phyloP scores from a whole-genome alignment of 2,797 vertebrate genomes.

The Vipera latastei region DNA sequence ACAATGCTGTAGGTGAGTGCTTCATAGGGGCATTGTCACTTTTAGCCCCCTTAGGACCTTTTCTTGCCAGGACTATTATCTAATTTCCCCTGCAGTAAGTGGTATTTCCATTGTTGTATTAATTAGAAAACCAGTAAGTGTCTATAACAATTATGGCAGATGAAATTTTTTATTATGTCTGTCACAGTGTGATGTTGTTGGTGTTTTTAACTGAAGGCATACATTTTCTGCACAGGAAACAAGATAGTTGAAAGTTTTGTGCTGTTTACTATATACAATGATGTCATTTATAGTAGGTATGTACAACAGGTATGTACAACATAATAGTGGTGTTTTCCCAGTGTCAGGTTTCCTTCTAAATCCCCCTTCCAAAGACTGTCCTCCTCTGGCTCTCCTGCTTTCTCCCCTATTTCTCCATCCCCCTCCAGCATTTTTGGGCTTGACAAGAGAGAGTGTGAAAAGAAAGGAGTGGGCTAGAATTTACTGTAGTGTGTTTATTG shows the following conservation, averaged over 20 bases:
- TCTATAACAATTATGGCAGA: neutral
- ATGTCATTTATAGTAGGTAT: neutral
- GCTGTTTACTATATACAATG: neutral
- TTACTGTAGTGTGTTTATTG: neutral
- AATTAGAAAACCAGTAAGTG: neutral
- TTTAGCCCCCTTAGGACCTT: neutral
- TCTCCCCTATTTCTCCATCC: neutral
- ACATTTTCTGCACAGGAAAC: neutral
- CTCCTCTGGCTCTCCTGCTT: neutral
- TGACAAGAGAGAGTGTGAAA: neutral
- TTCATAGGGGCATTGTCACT: neutral
- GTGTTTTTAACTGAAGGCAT: neutral
- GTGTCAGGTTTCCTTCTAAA: neutral
- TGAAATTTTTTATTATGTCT: neutral
- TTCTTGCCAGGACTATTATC: neutral
- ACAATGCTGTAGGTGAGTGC: neutral
- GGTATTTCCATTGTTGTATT: neutral
- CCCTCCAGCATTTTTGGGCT: neutral
- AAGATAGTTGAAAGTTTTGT: neutral
- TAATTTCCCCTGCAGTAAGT: neutral
- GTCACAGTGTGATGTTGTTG: neutral
- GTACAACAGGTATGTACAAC: neutral
- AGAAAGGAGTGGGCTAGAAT: neutral
- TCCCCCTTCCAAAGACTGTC: neutral
- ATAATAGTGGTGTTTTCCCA: neutral